Evolutionary conservation across 2,797 vertebrate genomes (phyloP).

Genomic region (Xyrichtys novacula): DNA sequence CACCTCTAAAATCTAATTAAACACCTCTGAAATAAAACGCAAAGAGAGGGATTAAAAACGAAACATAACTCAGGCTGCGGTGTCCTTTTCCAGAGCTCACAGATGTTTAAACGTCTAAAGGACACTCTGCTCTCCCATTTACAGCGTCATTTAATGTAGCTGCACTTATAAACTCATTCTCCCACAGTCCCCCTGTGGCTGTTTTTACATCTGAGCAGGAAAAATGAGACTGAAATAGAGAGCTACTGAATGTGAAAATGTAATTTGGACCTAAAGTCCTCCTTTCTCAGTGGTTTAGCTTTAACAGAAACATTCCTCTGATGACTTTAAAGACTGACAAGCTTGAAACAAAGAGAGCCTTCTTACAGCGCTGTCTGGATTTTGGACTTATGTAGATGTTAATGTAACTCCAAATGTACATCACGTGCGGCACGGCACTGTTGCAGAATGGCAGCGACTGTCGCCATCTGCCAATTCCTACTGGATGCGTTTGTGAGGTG

Average conservation of each 20-base stretch:
- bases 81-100: background rate
- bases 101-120: slow-evolving; percentile 2
- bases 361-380: background rate
- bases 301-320: background rate
- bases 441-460: no score
- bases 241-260: slow-evolving; percentile 4
- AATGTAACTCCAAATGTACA: no score
- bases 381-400: background rate
- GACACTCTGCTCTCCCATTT: background rate
- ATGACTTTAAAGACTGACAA: background rate
- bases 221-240: background rate
- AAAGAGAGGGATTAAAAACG: background rate
- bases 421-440: no score
- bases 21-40: background rate
- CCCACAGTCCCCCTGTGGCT: slow-evolving; percentile 2
- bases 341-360: background rate
- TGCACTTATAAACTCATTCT: background rate
- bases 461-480: no score
- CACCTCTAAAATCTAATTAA: background rate
- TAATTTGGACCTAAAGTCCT: slow-evolving; percentile 2
- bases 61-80: background rate
- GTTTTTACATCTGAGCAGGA: background rate
- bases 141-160: background rate
- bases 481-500: no score
- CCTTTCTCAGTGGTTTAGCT: background rate